A percentile compares a stretch with the other conserved stretches of the same genome.
phyloP scores from a whole-genome alignment of 2,888 invertebrate genomes.

The Pomacea canaliculata region DNA sequence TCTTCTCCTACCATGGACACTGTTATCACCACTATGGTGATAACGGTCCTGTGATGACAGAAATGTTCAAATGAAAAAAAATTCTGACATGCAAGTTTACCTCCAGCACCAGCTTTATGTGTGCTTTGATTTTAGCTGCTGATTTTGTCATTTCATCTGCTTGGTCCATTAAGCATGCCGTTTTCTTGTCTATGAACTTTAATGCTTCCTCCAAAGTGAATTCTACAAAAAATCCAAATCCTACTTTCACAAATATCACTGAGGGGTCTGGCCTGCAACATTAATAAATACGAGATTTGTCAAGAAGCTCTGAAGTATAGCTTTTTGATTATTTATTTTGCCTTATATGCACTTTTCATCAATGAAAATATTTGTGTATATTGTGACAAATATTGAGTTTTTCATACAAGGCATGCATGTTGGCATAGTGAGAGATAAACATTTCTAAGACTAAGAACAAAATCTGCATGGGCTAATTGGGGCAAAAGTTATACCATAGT shows the following conservation, averaged over 20 bases:
- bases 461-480: no score
- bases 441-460: no score
- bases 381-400: background rate
- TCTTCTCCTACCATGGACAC: no score
- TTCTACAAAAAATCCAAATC: conserved; percentile 82
- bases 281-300: background rate
- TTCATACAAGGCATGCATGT: no score
- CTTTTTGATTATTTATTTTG: background rate
- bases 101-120: conserved; percentile 83
- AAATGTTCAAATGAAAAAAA: no score
- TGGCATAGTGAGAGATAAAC: no score
- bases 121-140: conserved; percentile 80
- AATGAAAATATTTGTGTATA: background rate
- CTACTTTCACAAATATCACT: conserved; percentile 80
- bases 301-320: background rate
- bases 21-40: no score
- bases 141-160: conserved; percentile 77
- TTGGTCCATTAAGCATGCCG: conserved; percentile 77
- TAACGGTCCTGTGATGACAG: no score
- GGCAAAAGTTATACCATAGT: no score
- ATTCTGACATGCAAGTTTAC: conserved; percentile 63
- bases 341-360: background rate
- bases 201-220: conserved; percentile 80
- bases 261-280: conserved; percentile 74
- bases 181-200: conserved; percentile 79